Base-by-base conservation (phyloP, 2,888 invertebrate genomes). In the Yponomeuta sedellus region DNA sequence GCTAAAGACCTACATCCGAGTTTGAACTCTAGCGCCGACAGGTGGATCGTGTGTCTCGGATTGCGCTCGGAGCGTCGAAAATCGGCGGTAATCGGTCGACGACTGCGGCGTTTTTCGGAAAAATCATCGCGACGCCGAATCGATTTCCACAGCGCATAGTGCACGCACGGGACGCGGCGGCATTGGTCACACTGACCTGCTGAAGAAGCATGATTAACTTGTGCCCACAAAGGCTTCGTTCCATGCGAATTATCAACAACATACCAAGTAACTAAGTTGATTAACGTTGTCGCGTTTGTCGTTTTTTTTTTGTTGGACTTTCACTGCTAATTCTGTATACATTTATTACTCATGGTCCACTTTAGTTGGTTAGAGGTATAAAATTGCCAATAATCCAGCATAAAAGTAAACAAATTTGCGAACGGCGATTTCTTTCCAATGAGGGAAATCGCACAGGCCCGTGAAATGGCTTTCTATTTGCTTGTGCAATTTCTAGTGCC, bases 111-210 rank as follows among this genome's bases (percentile, higher is more conserved):
- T 70, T 71, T 73, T 76, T 76, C 80, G 82, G 81, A 85, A 84
- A 88, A 79, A 82, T 74, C 76, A 77, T 16, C 16, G 44, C 78
- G 78, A 80, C 44, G 74, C 73, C 73, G 73, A 86, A 88, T 88
- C 83, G 85, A 91, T 90, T 91, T 88, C 78, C 88, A 88, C 86
- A 88, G 88, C 83, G 78, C 79, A 88, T 89, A 87, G 85, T 78
- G 78, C 86, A 90, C 88, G 90, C 90, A 87, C 90, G 90, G 87
- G 90, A 81, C 79, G 68, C 70, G 70, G 72, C 67, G 69, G 16
- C 28, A 81, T 85, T 86, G 69, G 86, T 79, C 76, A 82, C 82
- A 84, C 77, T 76, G 75, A 77, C 76, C 76, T 64, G 64, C 4
- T 52, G 64, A 64, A 44, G 64, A 64, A 22, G 52, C 52, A 22